Base-by-base conservation (phyloP, 2,113 vertebrate species). In the Oryzias celebensis region DNA sequence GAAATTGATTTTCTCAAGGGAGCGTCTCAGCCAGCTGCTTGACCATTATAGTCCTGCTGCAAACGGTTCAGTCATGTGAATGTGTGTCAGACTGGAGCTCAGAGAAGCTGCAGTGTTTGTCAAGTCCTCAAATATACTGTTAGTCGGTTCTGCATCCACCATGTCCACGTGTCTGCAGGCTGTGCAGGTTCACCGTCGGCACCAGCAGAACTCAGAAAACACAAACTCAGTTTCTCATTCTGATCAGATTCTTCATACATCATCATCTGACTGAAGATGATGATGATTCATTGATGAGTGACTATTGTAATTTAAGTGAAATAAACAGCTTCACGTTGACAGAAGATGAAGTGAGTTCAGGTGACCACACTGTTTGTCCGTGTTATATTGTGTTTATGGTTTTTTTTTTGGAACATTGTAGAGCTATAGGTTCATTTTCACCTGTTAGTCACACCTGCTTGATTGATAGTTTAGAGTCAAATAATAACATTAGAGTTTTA, bases 1-100 rank as follows among this genome's bases (percentile, higher is more conserved):
- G 45, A 77, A 75, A 82, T 59, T 18, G 62, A 73, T 78, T 82
- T 78, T 72, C 51, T 68, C 78, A 59, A 28, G 58, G 45, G 69
- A 47, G 5, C 5, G 5, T 76, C 69, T 58, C 59, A 48, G 48
- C 36, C 31, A 48, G 68, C 58, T 71, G 69, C 55, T 67, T 74
- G 75, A 83, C 67, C 58, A 23, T 52, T 18, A 63, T 28, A 54
- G 49, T 62, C 48, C 65, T 26, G 58, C 43, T 13, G 66, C 52
- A 43, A 46, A 23, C 53, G 49, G 50, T 22, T 72, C 55, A 67
- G 49, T 60, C 64, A 28, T 53, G 64, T 77, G 65, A 47, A 43
- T 62, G 56, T 65, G 54, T 67, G 61, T 58, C 64, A 44, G 15
- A 2, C 41, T 22, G 36, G 14, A 3, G 50, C 17, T 56, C 31